phyloP scores from a whole-genome alignment of 1,140 invertebrate species.

The Drosophila aff. region DNA sequence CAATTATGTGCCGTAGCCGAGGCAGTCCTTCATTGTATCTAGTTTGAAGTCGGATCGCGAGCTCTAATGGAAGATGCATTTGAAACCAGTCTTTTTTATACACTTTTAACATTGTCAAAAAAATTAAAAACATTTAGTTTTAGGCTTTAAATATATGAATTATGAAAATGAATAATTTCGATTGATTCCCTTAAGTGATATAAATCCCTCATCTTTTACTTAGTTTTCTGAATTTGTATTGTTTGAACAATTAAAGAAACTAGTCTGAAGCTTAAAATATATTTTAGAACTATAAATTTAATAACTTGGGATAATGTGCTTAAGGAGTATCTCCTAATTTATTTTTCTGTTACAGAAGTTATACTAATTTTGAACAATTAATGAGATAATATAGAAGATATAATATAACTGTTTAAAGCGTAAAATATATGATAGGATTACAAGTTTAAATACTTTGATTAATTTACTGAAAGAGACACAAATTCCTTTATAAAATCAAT shows the following conservation, averaged over 20 bases:
- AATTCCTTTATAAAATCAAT: not conserved
- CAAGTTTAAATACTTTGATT: not conserved
- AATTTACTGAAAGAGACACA: not conserved
- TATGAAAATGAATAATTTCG: not conserved
- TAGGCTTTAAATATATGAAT: not conserved
- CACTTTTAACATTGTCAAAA: not conserved
- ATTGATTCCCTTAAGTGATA: not conserved
- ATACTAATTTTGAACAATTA: too few species aligned
- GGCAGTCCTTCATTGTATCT: constrained; percentile 29
- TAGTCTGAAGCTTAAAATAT: not conserved
- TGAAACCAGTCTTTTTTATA: not conserved
- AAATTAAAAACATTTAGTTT: too few species aligned
- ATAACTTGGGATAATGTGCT: too few species aligned
- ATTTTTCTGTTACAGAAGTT: too few species aligned
- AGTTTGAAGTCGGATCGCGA: constrained; percentile 4
- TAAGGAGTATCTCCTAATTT: too few species aligned
- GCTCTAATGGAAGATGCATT: not conserved
- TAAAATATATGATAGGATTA: not conserved
- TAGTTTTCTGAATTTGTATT: not conserved
- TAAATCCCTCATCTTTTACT: not conserved
- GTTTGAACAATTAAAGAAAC: not conserved
- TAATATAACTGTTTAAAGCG: too few species aligned
- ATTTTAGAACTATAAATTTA: too few species aligned
- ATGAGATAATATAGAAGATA: too few species aligned
- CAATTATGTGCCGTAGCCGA: constrained; percentile 11